Conservation (phyloP, 1,140 invertebrate genomes). For the Nomia melanderi region DNA sequence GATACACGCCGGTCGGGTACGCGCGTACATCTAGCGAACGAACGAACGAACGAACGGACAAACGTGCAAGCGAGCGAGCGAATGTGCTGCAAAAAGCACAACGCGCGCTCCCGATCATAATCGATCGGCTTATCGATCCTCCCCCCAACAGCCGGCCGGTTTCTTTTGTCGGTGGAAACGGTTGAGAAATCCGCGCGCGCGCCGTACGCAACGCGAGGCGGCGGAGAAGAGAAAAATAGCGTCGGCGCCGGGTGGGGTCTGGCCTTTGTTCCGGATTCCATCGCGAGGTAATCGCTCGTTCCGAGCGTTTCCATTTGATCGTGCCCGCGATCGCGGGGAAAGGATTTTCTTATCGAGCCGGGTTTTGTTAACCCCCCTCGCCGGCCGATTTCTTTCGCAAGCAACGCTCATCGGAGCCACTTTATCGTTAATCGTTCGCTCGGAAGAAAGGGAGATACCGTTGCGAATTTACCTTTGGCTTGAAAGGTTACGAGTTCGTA, state of each 20-base stretch:
- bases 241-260: conserved; percentile 13
- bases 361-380: background rate
- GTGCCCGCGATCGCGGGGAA: background rate
- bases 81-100: conserved; percentile 51
- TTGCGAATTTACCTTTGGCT: no score
- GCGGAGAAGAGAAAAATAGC: conserved; percentile 10
- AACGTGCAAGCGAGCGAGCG: no score
- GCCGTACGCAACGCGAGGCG: conserved; percentile 1
- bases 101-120: conserved; percentile 55
- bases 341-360: background rate
- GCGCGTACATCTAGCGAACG: conserved; percentile 15
- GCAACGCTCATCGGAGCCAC: no score
- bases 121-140: conserved; percentile 61
- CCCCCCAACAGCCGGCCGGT: conserved; percentile 3
- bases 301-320: background rate
- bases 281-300: conserved; percentile 11
- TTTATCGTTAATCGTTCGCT: no score
- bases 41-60: no score
- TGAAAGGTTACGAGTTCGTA: no score
- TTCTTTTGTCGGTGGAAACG: conserved; percentile 51
- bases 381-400: no score
- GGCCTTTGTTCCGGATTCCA: conserved; percentile 45
- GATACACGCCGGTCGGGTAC: conserved; percentile 47
- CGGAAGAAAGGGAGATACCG: no score
- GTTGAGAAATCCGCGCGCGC: conserved; percentile 43